These are phyloP conservation scores for Lophura nycthemera DNA, from an alignment of 2,113 vertebrate genomes.

Conservation along the genomic window DNA sequence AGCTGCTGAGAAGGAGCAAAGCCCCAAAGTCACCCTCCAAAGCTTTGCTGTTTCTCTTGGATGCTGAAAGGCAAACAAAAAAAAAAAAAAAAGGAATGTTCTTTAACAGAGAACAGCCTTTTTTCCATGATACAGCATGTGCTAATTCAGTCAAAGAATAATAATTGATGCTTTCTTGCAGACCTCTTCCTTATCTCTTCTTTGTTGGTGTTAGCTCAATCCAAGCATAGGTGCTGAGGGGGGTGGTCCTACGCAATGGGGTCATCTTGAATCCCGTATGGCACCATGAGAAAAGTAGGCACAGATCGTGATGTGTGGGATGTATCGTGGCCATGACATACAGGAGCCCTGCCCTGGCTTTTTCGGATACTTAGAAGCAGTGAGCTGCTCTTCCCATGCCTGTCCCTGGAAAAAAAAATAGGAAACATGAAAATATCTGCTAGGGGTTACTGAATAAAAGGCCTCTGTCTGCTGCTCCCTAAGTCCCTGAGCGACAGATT, in stretches of 20 bases:
- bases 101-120: background rate
- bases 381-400: background rate
- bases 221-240: background rate
- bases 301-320: background rate
- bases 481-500: background rate
- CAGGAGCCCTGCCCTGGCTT: background rate
- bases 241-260: background rate
- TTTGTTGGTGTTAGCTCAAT: background rate
- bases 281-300: background rate
- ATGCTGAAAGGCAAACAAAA: background rate
- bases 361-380: background rate
- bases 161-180: rapidly evolving
- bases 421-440: background rate
- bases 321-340: background rate
- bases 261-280: background rate
- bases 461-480: background rate
- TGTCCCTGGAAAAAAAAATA: background rate
- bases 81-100: background rate
- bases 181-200: background rate
- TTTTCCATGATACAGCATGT: background rate
- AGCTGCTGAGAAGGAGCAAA: background rate
- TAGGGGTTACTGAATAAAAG: background rate
- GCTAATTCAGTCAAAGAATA: background rate
- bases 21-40: background rate
- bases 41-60: background rate